Evolutionary conservation across 1,140 invertebrate genomes (phyloP), one percentile per base, ranked within the genome.

Genomic region (Drepana arcuata): DNA sequence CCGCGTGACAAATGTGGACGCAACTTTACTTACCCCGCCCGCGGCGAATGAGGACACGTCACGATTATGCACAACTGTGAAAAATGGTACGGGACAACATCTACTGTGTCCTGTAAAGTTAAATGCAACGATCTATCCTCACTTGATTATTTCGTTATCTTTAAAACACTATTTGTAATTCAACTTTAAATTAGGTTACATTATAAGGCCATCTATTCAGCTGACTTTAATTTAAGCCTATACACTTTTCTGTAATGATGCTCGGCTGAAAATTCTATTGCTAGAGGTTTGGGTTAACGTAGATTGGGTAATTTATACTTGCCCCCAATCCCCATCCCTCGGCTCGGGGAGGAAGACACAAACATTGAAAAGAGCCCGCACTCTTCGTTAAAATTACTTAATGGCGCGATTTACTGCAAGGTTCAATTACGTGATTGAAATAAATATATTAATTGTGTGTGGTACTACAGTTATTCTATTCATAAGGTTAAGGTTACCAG

Each of bases 271-370:
- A 73, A 69, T 74, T 71, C 66, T 70, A 75, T 74, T 70, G 68
- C 67, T 62, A 65, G 63, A 72, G 71, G 63, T 62, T 72, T 66
- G 62, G 73, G 77, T 77, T 68, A 72, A 53, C 65, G 69, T 72
- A 78, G 73, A 81, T 78, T 81, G 64, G 73, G 77, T 81, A 78
- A 81, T 81, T 81, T 81, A 78, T 81, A 80, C 62, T 75, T 69
- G 71, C 71, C 71, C 60, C 60, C 64, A 55, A 50, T 48, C 53
- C 64, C 50, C 55, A 53, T 46, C 52, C 40, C 32, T 29, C 34
- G 41, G 34, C 43, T 36, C 41, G 59, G 42, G 54, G 57, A 35
- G 56, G 54, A 51, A 63, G 54, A 64, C 64, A 70, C 72, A 65
- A 61, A 60, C 54, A 61, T 48, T 60, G 47, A 57, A 65, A 43